Percentiles rank a stretch among this genome's conserved stretches.
Conservation (phyloP, 1,140 invertebrate genomes). For the Drosophila aff. region DNA sequence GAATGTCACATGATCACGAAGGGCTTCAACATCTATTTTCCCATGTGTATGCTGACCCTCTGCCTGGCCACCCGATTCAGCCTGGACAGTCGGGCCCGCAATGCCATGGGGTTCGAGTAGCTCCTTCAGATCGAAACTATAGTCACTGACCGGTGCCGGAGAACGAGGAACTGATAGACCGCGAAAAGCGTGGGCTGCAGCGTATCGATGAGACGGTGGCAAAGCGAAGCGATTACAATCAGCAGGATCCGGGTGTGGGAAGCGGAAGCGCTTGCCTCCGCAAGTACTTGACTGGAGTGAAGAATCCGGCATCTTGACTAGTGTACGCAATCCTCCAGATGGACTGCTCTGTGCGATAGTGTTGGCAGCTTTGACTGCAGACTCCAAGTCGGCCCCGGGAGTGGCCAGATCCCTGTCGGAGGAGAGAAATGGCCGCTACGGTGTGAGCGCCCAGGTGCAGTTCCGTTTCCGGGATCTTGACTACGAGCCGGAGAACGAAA, state of each 20-base stretch:
- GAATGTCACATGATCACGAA: constrained; percentile 98
- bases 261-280: constrained; percentile 77
- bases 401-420: constrained; percentile 85
- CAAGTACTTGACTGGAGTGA: constrained; percentile 85
- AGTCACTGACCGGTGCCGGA: constrained; percentile 89
- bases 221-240: constrained; percentile 89
- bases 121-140: constrained; percentile 93
- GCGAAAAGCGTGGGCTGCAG: constrained; percentile 93
- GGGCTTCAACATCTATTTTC: constrained; percentile 99
- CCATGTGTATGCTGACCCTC: constrained; percentile 97
- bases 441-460: constrained; percentile 86
- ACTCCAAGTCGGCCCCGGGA: constrained; percentile 59
- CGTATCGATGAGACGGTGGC: constrained; percentile 91
- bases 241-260: constrained; percentile 86
- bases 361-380: constrained; percentile 61
- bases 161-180: constrained; percentile 94
- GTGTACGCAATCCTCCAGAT: constrained; percentile 62
- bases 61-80: constrained; percentile 98
- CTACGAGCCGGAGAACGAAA: constrained; percentile 81
- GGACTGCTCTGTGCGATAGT: constrained; percentile 84
- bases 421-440: constrained; percentile 87
- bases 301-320: constrained; percentile 38
- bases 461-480: constrained; percentile 81
- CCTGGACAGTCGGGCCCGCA: constrained; percentile 94
- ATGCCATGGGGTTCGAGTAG: constrained; percentile 96